phyloP scores from a whole-genome alignment of 2,113 vertebrate genomes.

The Syngnathus floridae region DNA sequence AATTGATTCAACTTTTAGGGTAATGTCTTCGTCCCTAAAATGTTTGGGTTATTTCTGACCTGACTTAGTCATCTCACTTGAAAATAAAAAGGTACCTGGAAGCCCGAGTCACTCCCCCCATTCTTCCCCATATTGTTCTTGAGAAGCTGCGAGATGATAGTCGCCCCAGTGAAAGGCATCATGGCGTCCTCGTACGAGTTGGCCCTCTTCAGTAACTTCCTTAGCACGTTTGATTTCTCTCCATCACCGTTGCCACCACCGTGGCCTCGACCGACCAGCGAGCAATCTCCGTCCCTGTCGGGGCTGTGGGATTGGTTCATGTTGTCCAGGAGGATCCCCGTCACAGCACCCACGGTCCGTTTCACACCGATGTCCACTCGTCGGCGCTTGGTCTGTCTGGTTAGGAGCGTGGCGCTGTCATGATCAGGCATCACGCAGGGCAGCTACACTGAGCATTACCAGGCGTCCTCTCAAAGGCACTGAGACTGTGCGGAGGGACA shows the following conservation, averaged over 20 bases:
- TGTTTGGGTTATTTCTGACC: too few species aligned
- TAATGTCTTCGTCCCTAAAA: too few species aligned
- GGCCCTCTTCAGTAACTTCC: slow-evolving; percentile 97
- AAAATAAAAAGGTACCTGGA: slow-evolving; percentile 74
- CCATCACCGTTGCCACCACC: slow-evolving; percentile 69
- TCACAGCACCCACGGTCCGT: slow-evolving; percentile 90
- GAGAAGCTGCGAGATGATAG: slow-evolving; percentile 98
- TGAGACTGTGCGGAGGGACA: neutral
- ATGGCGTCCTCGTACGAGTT: slow-evolving; percentile 97
- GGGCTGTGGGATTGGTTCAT: slow-evolving; percentile 94
- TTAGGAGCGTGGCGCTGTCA: slow-evolving; percentile 98
- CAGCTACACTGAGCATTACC: slow-evolving; percentile 57
- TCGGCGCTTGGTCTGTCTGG: slow-evolving; percentile 97
- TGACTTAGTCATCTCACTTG: neutral
- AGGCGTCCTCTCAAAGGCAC: slow-evolving; percentile 80
- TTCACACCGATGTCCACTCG: slow-evolving; percentile 99
- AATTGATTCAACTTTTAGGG: too few species aligned
- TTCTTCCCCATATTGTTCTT: slow-evolving; percentile 99
- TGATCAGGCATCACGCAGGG: slow-evolving; percentile 98
- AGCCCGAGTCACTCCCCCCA: slow-evolving; percentile 89
- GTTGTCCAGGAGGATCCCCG: slow-evolving; percentile 86
- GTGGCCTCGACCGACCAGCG: slow-evolving; percentile 81
- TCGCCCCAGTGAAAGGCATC: slow-evolving; percentile 95
- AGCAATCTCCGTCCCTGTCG: slow-evolving; percentile 92
- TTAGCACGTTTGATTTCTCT: slow-evolving; percentile 96